Percentiles rank a stretch among this genome's conserved stretches.
These are phyloP conservation scores for Petromus typicus DNA, from an alignment of 2,113 vertebrate genomes.

Conservation along the genomic window DNA sequence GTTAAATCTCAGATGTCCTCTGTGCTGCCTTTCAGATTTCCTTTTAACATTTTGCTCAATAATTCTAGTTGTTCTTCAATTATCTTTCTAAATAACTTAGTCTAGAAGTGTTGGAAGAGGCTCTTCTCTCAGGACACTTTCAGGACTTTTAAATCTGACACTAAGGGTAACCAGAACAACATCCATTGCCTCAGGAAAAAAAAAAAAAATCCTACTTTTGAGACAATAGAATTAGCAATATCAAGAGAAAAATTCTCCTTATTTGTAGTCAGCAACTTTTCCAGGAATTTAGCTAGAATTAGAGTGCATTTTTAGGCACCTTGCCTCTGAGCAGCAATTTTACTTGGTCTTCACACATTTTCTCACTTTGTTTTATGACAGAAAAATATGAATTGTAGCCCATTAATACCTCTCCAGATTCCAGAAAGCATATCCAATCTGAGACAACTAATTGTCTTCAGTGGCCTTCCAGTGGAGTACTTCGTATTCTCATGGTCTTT, in stretches of 20 bases:
- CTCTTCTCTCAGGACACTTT: neutral
- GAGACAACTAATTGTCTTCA: neutral
- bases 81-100: neutral
- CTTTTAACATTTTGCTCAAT: constrained; percentile 20
- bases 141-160: neutral
- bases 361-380: neutral
- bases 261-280: neutral
- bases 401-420: neutral
- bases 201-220: neutral
- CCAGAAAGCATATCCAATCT: neutral
- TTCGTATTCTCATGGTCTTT: neutral
- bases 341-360: neutral
- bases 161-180: neutral
- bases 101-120: neutral
- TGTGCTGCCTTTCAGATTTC: neutral
- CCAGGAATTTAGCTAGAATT: neutral
- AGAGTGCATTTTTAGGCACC: neutral
- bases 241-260: constrained; percentile 19
- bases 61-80: neutral
- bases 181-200: neutral
- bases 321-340: neutral
- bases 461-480: neutral
- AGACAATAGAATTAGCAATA: neutral
- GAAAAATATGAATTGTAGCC: neutral
- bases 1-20: neutral